Evolutionary conservation across 2,113 vertebrate species (phyloP), one percentile per base, ranked within the genome.

Genomic region (Alligator sinensis): DNA sequence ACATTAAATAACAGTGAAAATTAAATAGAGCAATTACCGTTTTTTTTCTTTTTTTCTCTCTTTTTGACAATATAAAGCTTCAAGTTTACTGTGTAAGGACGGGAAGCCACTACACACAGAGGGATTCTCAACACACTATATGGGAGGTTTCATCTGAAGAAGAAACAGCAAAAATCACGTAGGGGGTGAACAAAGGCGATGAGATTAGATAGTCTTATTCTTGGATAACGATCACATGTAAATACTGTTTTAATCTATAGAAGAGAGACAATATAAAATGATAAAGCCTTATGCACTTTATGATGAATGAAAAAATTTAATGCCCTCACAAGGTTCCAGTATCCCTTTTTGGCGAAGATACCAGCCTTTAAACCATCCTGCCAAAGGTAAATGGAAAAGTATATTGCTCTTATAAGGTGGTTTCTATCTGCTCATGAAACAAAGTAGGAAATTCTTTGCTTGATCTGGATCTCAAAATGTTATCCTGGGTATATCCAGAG

Each of bases 231-330:
- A 72, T 47, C 0, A 1, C 27, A 91, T 82, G 94, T 96, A 93
- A 96, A 96, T 96, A 95, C 87, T 93, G 94, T 80, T 74, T 86
- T 95, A 95, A 91, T 82, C 92, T 93, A 95, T 81, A 66, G 93
- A 95, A 87, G 88, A 24, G 77, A 90, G 84, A 70, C 1, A 1
- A 74, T 38, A 59, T 0, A 13, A 34, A 91, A 59, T 0, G 1
- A 77, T 70, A 70, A 38, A 94, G 92, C 74, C 87, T n/a, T 24
- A 30, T 34, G 25, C 25, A 27, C 89, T 86, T 75, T 3, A 55
- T 30, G 75, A 72, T 0, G 30, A 57, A 28, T 54, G 47, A 15
- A 25, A 24, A 47, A 74, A 24, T 1, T 6, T 21, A 0, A 4
- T 5, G 13, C 57, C 68, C 86, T 7, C 77, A 57, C 0, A 5